These are phyloP conservation scores for Pyrrhia umbra DNA, from an alignment of 2,888 invertebrate species.

Conservation along the genomic window DNA sequence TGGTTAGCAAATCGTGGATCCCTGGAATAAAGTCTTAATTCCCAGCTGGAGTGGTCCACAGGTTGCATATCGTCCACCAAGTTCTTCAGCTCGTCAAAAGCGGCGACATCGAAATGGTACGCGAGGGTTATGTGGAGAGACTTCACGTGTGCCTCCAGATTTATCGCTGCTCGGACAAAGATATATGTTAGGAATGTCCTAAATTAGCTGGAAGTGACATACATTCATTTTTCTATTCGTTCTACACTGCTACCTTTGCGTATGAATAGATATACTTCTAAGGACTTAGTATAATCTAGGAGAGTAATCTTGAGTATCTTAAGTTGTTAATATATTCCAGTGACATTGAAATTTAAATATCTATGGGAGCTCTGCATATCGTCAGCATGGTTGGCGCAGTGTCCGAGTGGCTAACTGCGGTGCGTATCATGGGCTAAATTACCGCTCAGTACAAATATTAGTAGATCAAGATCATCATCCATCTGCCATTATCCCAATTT, in stretches of 20 bases:
- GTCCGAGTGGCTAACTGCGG: too few species aligned
- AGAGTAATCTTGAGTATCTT: too few species aligned
- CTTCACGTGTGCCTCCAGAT: slow-evolving; percentile 95
- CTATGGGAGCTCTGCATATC: too few species aligned
- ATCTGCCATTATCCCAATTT: too few species aligned
- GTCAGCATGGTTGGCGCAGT: too few species aligned
- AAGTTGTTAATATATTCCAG: too few species aligned
- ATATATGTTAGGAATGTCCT: not conserved
- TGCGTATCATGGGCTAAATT: too few species aligned
- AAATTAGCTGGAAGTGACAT: not conserved
- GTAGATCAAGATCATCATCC: too few species aligned
- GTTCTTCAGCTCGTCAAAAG: slow-evolving; percentile 93
- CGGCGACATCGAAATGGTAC: slow-evolving; percentile 95
- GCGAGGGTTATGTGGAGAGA: slow-evolving; percentile 96
- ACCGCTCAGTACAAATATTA: too few species aligned
- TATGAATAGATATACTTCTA: too few species aligned
- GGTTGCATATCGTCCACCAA: slow-evolving; percentile 94
- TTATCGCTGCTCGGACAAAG: slow-evolving; percentile 90
- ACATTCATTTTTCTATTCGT: not conserved
- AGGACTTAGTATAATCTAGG: too few species aligned
- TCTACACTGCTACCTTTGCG: not conserved
- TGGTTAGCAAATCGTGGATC: slow-evolving; percentile 94
- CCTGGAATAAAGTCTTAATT: slow-evolving; percentile 96
- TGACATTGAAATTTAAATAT: too few species aligned
- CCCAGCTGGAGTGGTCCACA: slow-evolving; percentile 93